Conservation (phyloP, 2,113 vertebrate genomes). For the Gracilinanus agilis region DNA sequence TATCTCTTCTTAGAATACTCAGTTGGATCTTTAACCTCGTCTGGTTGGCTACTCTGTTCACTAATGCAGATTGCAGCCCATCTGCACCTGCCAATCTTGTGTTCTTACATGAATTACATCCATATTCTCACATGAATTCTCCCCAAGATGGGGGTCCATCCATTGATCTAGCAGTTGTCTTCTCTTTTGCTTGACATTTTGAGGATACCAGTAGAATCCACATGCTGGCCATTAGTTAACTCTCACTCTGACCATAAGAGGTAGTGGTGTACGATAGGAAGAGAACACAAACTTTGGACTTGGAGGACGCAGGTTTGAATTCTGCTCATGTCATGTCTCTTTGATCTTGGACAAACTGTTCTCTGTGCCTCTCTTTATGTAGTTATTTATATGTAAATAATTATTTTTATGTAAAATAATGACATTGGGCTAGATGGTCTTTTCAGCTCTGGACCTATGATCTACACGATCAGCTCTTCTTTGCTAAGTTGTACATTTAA, state of each 20-base stretch:
- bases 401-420: background rate
- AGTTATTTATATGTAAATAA: background rate
- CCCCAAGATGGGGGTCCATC: too few species aligned
- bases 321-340: background rate
- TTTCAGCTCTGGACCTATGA: background rate
- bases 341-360: background rate
- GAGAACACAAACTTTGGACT: too few species aligned
- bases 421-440: background rate
- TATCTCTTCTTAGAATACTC: background rate
- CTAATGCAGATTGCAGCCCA: background rate
- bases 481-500: background rate
- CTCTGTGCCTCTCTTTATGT: background rate
- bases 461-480: background rate
- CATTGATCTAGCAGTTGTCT: background rate
- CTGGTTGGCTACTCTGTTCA: background rate
- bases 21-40: background rate
- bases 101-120: background rate
- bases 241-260: background rate
- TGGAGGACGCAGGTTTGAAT: background rate
- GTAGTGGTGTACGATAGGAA: background rate
- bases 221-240: background rate
- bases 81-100: slow-evolving; percentile 5
- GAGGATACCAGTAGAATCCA: background rate
- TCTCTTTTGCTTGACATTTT: background rate
- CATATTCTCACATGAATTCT: too few species aligned